Evolutionary conservation across 1,140 invertebrate genomes (phyloP), one percentile per base, ranked within the genome.

Genomic region (Rhopalosiphum padi): DNA sequence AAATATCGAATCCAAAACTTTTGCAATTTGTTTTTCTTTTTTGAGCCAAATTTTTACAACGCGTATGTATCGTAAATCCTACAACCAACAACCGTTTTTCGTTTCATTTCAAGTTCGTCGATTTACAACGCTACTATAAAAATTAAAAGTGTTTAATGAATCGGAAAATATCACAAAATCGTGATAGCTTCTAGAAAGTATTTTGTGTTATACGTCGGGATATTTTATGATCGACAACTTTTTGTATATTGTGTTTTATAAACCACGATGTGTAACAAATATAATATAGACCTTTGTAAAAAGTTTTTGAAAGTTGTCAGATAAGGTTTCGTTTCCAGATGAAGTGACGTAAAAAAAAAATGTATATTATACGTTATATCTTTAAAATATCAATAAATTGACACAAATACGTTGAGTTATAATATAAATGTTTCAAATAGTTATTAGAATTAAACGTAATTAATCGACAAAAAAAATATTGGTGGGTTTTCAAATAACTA

Each of bases 1-100:
- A 51, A 88, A 88, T 53, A 53, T 53, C 87, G n/a, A 88, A 88
- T 88, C n/a, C 48, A n/a, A 88, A 88, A 88, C 87, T 88, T 88
- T 88, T n/a, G n/a, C 87, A 88, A 88, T 88, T 88, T 88, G 18
- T 53, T 51, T 88, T 88, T 88, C 46, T 30, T 88, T 88, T 88
- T 88, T 88, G n/a, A 53, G 87, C 87, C 87, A 88, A 53, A 88
- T 53, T 88, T 88, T 88, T 88, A 88, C 48, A 35, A 35, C 46
- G 86, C 87, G 18, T 23, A 21, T 87, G n/a, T 48, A 88, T 51
- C 30, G 21, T 88, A 53, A 88, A 88, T 88, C 22, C 48, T 9
- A 21, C 48, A 7, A 77, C 30, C 60, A 77, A 77, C 30, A n/a
- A 53, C 46, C 46, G n/a, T n/a, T 51, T 22, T 88, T 23, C 48